phyloP scores from a whole-genome alignment of 2,888 invertebrate species.

The Creontiades dilutus region DNA sequence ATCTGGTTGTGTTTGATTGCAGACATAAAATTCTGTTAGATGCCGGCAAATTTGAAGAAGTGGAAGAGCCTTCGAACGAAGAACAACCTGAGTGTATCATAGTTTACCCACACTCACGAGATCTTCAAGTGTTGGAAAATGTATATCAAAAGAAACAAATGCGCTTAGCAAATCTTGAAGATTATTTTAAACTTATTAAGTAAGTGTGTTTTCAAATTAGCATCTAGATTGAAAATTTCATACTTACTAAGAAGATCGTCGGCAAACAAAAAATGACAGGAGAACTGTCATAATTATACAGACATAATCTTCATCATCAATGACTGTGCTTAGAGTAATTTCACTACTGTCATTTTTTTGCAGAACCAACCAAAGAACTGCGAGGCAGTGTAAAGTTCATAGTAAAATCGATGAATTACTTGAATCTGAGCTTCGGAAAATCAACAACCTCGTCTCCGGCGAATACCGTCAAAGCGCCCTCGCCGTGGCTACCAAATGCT shows the following conservation, averaged over 20 bases:
- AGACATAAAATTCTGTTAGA: not conserved
- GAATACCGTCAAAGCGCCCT: not conserved
- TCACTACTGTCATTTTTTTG: not conserved
- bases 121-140: not conserved
- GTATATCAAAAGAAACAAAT: not conserved
- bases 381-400: not conserved
- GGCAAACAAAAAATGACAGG: too few relatives aligned
- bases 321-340: too few relatives aligned
- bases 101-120: not conserved
- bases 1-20: not conserved
- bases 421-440: not conserved
- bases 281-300: too few relatives aligned
- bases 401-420: not conserved
- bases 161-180: not conserved
- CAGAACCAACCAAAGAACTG: not conserved
- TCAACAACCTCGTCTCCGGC: not conserved
- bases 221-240: too few relatives aligned
- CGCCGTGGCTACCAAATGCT: not conserved
- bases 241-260: too few relatives aligned
- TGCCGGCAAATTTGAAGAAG: not conserved
- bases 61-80: not conserved
- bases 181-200: not conserved
- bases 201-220: not conserved
- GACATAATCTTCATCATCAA: too few relatives aligned
- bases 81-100: not conserved